Percentiles rank a stretch among this genome's conserved stretches.
phyloP scores from a whole-genome alignment of 2,113 vertebrate species.

The Pyrgilauda ruficollis region DNA sequence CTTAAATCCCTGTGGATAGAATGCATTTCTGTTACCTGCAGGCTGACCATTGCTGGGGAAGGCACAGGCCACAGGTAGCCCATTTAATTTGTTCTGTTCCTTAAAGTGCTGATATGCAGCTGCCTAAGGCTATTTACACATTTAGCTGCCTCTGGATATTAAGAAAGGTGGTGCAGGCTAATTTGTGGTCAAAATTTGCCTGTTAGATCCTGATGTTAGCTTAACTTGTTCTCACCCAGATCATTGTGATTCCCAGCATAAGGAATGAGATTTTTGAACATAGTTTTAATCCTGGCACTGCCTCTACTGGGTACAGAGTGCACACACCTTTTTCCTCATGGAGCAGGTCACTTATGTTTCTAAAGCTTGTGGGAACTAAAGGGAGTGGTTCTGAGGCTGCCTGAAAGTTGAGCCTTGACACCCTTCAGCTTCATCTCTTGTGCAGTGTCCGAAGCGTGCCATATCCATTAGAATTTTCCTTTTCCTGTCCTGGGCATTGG shows the following conservation, averaged over 20 bases:
- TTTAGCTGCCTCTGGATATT: neutral
- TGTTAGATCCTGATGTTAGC: neutral
- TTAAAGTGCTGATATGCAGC: neutral
- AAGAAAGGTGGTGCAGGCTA: neutral
- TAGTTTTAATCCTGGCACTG: neutral
- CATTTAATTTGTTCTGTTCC: neutral
- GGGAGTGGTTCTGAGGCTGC: fast-evolving
- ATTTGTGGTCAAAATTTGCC: neutral
- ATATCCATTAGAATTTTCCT: neutral
- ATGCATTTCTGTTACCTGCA: neutral
- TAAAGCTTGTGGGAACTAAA: neutral
- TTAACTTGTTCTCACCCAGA: neutral
- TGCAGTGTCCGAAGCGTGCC: neutral
- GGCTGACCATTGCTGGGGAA: neutral
- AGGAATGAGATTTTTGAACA: neutral
- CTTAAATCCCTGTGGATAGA: neutral
- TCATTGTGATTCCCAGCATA: neutral
- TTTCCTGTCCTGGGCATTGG: neutral
- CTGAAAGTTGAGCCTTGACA: neutral
- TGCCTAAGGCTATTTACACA: neutral
- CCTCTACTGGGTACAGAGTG: neutral
- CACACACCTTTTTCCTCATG: fast-evolving
- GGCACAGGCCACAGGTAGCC: neutral
- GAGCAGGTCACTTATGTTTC: neutral
- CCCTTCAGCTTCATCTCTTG: neutral